A percentile compares a stretch with the other conserved stretches of the same genome.
phyloP scores from a whole-genome alignment of 2,888 invertebrate species.

The Troides helena region DNA sequence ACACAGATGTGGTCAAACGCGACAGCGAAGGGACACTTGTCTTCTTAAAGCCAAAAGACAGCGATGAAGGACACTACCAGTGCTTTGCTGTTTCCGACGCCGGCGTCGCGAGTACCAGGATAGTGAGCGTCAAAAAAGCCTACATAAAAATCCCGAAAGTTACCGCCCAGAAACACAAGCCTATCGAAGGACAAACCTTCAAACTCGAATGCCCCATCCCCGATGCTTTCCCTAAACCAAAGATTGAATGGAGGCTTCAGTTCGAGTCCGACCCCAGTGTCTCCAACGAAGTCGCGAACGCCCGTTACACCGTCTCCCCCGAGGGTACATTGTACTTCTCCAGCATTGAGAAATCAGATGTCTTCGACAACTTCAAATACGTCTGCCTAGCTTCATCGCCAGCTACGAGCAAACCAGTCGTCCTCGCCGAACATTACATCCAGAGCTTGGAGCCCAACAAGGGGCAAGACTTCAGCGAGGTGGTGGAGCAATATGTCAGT shows the following conservation, averaged over 20 bases:
- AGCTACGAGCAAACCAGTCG: slow-evolving; percentile 47
- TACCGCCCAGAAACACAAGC: slow-evolving; percentile 45
- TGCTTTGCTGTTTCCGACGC: slow-evolving; percentile 52
- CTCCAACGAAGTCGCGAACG: slow-evolving; percentile 42
- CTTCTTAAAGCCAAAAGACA: slow-evolving; percentile 49
- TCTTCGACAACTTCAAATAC: slow-evolving; percentile 46
- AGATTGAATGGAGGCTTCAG: slow-evolving; percentile 56
- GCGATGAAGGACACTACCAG: slow-evolving; percentile 58
- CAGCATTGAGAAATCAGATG: slow-evolving; percentile 54
- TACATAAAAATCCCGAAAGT: slow-evolving; percentile 48
- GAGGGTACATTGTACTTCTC: slow-evolving; percentile 61
- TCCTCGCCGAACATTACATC: slow-evolving; percentile 56
- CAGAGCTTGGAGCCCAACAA: slow-evolving; percentile 45
- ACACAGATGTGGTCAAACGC: slow-evolving; percentile 41
- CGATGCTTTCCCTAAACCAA: slow-evolving; percentile 57
- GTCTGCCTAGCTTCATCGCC: slow-evolving; percentile 58
- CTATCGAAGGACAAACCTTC: slow-evolving; percentile 56
- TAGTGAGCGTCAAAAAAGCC: slow-evolving; percentile 45
- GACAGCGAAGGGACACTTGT: slow-evolving; percentile 52
- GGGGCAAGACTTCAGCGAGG: slow-evolving; percentile 44
- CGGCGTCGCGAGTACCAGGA: slow-evolving; percentile 55
- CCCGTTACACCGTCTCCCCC: slow-evolving; percentile 53
- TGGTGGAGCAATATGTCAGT: slow-evolving; percentile 56
- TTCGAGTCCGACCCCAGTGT: slow-evolving; percentile 42
- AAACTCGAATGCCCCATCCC: slow-evolving; percentile 57